These are phyloP conservation scores for Panagrolaimus sp. DNA, from an alignment of 1,140 invertebrate genomes.

Conservation along the genomic window DNA sequence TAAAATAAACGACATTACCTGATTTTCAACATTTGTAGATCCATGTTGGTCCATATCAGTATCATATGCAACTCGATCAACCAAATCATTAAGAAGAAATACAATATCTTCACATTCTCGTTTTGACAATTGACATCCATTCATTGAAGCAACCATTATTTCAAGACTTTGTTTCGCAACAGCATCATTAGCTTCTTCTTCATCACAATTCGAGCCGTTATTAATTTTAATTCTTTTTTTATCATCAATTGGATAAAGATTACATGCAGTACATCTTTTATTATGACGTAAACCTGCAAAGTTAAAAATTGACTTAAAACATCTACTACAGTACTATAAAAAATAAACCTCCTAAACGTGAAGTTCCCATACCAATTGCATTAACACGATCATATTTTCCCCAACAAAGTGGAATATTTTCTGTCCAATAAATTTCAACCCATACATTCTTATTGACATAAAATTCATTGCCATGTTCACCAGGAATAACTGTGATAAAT, in stretches of 20 bases:
- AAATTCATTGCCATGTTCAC: conserved; percentile 12
- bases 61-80: conserved; percentile 20
- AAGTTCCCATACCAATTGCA: conserved; percentile 35
- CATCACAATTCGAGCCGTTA: neutral
- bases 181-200: conserved; percentile 10
- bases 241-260: conserved; percentile 29
- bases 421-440: conserved; percentile 54
- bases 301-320: too few relatives aligned
- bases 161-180: neutral
- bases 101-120: conserved; percentile 7
- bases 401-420: conserved; percentile 39
- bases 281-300: conserved; percentile 33
- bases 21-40: too few relatives aligned
- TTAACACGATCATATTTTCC: conserved; percentile 33
- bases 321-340: neutral
- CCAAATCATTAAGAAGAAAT: conserved; percentile 18
- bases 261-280: conserved; percentile 33
- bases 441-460: conserved; percentile 43
- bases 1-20: neutral
- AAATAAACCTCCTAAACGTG: conserved; percentile 24
- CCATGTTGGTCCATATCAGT: neutral
- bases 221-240: too few relatives aligned
- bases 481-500: conserved; percentile 13
- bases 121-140: neutral
- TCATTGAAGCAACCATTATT: neutral